Base-by-base conservation (phyloP, 2,797 vertebrate species). In the Catharus ustulatus region DNA sequence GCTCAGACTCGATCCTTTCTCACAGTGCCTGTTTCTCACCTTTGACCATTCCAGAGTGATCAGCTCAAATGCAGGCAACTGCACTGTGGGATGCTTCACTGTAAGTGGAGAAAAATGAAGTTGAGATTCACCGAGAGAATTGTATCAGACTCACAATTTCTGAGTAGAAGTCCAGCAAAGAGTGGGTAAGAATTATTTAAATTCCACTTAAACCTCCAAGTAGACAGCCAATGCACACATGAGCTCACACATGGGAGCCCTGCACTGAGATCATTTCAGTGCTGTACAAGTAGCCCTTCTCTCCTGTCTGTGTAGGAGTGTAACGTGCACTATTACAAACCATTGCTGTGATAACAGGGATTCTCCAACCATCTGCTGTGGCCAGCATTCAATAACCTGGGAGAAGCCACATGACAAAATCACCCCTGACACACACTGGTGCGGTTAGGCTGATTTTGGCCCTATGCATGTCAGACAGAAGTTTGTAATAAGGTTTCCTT, bases 401-500 rank as follows among this genome's bases (percentile, higher is more conserved):
- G 36, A 86, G 76, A 92, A 20, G 55, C 40, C 63, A 15, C 45
- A 48, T 58, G 73, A 67, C 24, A 91, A 79, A 86, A 87, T 89
- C 78, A 38, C 54, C 69, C 45, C 29, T 85, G 68, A 76, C 59
- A 40, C 45, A 59, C 15, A 66, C 45, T 62, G 45, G 30, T 34
- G 49, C 0, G 4, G 32, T 80, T 95, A 63, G 72, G 46, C 57
- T 90, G 88, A 79, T 93, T 95, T 92, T 95, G 79, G 81, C 72
- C 46, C 72, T 54, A 1, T 58, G 21, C 17, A 59, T 52, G 78
- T 88, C 76, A 84, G 73, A 78, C 93, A 96, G 90, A 95, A 95
- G 91, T 89, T 90, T 94, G 54, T 72, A 94, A 94, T 93, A 90
- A 89, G 75, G 64, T 74, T 94, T 87, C 59, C 72, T 48, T 92